Percentiles rank a stretch among this genome's conserved stretches.
Evolutionary conservation across 2,797 vertebrate species (phyloP).

Genomic region (Huso huso): DNA sequence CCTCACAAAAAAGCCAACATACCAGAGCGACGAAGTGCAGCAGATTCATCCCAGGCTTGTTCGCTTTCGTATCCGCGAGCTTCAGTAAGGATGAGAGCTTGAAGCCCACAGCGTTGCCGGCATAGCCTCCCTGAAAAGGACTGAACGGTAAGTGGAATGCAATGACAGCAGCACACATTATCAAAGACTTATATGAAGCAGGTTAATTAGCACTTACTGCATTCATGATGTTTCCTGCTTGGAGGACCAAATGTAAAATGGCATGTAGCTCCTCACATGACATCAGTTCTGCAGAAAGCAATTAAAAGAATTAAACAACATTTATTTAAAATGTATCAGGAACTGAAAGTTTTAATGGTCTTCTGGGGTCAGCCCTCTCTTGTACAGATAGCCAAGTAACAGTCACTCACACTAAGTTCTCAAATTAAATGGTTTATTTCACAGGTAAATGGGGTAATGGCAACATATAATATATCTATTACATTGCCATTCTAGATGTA

Average conservation of each 20-base stretch:
- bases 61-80: slow-evolving; percentile 92
- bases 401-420: too few relatives aligned
- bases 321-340: too few relatives aligned
- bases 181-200: background rate
- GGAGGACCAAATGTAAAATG: slow-evolving; percentile 90
- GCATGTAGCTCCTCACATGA: slow-evolving; percentile 88
- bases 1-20: slow-evolving; percentile 25
- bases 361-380: too few relatives aligned
- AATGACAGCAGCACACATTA: slow-evolving; percentile 7
- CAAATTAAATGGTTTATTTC: too few relatives aligned
- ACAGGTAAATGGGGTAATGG: too few relatives aligned
- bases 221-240: slow-evolving; percentile 98
- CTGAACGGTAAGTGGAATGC: background rate
- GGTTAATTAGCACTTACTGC: slow-evolving; percentile 66
- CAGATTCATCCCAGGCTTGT: slow-evolving; percentile 96
- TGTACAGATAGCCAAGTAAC: too few relatives aligned
- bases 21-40: slow-evolving; percentile 97
- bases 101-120: slow-evolving; percentile 94
- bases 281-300: slow-evolving; percentile 72
- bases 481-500: too few relatives aligned
- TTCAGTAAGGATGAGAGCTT: slow-evolving; percentile 93
- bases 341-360: too few relatives aligned
- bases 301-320: too few relatives aligned
- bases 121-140: slow-evolving; percentile 79
- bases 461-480: too few relatives aligned